These are phyloP conservation scores for Rattus rattus DNA, from an alignment of 2,113 vertebrate species.

Conservation along the genomic window DNA sequence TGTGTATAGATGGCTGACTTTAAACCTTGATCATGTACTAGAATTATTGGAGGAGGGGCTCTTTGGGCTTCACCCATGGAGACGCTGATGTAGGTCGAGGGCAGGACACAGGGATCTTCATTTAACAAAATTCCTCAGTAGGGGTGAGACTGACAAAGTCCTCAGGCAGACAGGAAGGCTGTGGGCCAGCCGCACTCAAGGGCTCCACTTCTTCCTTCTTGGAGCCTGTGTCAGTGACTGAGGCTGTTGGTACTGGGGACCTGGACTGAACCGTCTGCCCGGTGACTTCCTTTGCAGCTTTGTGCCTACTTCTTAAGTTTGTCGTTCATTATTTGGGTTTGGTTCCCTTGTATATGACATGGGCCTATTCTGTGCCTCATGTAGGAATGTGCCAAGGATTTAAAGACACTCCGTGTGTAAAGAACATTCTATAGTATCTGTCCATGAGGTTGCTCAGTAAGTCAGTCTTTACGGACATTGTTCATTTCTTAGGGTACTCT, in stretches of 20 bases:
- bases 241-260: not conserved
- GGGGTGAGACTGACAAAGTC: not conserved
- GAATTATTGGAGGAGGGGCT: not conserved
- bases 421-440: not conserved
- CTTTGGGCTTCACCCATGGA: not conserved
- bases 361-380: not conserved
- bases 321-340: not conserved
- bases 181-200: not conserved
- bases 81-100: not conserved
- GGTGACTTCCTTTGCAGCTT: not conserved
- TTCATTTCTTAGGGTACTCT: not conserved
- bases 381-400: not conserved
- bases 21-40: constrained; percentile 2
- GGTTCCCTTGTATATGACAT: constrained; percentile 6
- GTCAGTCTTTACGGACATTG: not conserved
- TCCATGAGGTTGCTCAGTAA: not conserved
- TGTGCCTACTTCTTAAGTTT: not conserved
- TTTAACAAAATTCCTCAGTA: not conserved
- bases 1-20: not conserved
- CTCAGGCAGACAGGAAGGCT: not conserved
- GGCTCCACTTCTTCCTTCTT: not conserved
- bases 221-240: not conserved
- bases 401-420: not conserved
- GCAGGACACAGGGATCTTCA: not conserved
- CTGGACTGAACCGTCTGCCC: not conserved